Base-by-base conservation (phyloP, 2,113 vertebrate species). In the Propithecus coquereli region DNA sequence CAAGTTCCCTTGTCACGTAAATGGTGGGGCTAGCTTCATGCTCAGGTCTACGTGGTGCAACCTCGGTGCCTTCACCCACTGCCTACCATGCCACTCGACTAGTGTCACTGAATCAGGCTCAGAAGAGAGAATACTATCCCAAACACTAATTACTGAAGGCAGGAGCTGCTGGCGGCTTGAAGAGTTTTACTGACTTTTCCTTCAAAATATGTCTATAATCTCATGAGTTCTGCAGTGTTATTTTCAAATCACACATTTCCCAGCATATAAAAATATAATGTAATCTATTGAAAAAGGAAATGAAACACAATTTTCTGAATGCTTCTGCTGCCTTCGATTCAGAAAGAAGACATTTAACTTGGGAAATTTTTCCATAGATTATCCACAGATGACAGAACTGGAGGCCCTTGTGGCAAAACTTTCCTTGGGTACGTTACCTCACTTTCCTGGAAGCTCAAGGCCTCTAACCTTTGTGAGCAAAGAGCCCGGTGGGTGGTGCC, bases 321-420 rank as follows among this genome's bases (percentile, higher is more conserved):
- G 50, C 66, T 65, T 88, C 47, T 88, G 61, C 50, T 95, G 59
- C 34, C 52, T 94, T 94, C 90, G 77, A 86, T 87, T 81, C 68
- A 52, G 47, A 94, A 80, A 81, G 70, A 77, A 89, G 71, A 90
- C 8, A 59, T 88, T 83, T 92, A 79, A 83, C 27, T 59, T 59
- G 70, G 74, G 68, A 70, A 47, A n/a, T 14, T 77, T 77, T 92
- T 66, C 50, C 25, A 40, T 52, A 65, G 50, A 43, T 34, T 9
- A 20, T 37, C 54, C 50, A 77, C 0, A 17, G 40, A 68, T 43
- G 25, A 65, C 34, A 52, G 77, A 86, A 20, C 27, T n/a, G 27
- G 57, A 80, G 59, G 34, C 13, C 5, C 40, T 76, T 22, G 2
- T 14, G 66, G 47, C 7, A 65, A 74, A 30, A 43, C 70, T 70